These are phyloP conservation scores for Canis aureus DNA, from an alignment of 2,113 vertebrate species.

Conservation along the genomic window DNA sequence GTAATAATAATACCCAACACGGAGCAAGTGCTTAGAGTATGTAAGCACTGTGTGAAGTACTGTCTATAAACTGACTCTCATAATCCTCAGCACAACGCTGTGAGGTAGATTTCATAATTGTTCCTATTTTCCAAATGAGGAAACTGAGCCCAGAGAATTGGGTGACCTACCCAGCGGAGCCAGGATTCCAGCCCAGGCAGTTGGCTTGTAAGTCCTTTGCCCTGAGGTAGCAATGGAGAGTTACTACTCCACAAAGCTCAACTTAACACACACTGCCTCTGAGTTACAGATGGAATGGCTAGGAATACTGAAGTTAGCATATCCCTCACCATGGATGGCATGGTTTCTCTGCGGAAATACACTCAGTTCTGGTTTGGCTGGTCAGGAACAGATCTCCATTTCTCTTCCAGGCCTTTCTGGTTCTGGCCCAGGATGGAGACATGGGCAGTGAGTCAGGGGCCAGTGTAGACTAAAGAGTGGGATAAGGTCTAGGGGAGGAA, in stretches of 20 bases:
- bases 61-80: not conserved
- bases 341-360: not conserved
- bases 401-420: not conserved
- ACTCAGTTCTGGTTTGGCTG: not conserved
- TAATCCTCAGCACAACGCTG: not conserved
- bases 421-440: not conserved
- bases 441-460: not conserved
- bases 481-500: no score
- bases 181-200: not conserved
- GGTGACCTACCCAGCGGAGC: not conserved
- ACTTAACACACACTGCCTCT: rapidly evolving
- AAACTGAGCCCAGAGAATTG: not conserved
- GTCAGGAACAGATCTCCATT: not conserved
- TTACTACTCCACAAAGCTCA: no score
- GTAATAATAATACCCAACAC: not conserved
- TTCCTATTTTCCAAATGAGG: not conserved
- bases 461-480: not conserved
- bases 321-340: rapidly evolving
- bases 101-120: not conserved
- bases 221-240: not conserved
- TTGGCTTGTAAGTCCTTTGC: not conserved
- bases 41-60: not conserved
- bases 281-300: no score
- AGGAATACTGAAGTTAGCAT: not conserved
- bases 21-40: not conserved